A percentile compares a stretch with the other conserved stretches of the same genome.
Evolutionary conservation across 2,888 invertebrate species (phyloP).

Genomic region (Lycophotia porphyrea): DNA sequence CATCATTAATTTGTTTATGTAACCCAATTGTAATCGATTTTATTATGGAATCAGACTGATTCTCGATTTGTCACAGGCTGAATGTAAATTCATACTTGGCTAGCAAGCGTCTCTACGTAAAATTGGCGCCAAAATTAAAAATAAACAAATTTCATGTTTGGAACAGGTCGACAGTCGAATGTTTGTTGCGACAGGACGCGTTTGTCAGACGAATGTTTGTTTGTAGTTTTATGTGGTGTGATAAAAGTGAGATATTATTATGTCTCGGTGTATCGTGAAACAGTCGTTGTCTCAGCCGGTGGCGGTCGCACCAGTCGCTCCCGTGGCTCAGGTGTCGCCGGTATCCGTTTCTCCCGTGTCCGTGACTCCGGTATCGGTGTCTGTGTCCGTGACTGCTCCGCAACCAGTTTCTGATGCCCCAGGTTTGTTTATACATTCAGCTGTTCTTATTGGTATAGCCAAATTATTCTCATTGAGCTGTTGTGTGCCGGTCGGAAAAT

Average conservation of each 20-base stretch:
- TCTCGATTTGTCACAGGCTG: conserved; percentile 69
- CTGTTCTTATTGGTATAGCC: conserved; percentile 11
- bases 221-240: conserved; percentile 69
- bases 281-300: conserved; percentile 84
- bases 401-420: conserved; percentile 74
- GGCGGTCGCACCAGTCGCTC: conserved; percentile 69
- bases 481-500: conserved; percentile 25
- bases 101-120: conserved; percentile 79
- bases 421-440: conserved; percentile 71
- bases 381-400: conserved; percentile 67
- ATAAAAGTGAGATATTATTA: conserved; percentile 71
- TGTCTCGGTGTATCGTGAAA: conserved; percentile 89
- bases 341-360: conserved; percentile 72
- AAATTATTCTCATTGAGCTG: conserved; percentile 22
- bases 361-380: conserved; percentile 70
- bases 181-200: conserved; percentile 82
- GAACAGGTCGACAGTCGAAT: conserved; percentile 88
- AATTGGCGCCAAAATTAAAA: conserved; percentile 89
- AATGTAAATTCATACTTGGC: conserved; percentile 77
- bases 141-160: conserved; percentile 89
- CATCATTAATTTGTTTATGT: conserved; percentile 1
- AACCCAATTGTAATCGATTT: conserved; percentile 37
- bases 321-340: conserved; percentile 67
- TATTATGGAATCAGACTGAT: conserved; percentile 30
- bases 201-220: conserved; percentile 78